A percentile compares a stretch with the other conserved stretches of the same genome.
Conservation (phyloP, 2,888 invertebrate species). For the Clunio marinus region DNA sequence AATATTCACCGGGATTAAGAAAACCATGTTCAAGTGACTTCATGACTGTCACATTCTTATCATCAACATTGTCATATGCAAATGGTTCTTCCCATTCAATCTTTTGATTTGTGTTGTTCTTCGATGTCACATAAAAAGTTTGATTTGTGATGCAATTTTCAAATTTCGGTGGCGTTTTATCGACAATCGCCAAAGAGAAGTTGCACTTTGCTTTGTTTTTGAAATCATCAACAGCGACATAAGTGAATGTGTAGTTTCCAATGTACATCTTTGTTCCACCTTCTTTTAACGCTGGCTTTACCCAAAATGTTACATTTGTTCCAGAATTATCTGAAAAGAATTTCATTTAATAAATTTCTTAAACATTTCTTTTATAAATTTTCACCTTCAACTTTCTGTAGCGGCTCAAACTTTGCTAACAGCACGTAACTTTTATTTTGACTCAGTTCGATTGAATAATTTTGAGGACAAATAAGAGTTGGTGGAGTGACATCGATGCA, state of each 20-base stretch:
- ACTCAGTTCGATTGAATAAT: constrained; percentile 44
- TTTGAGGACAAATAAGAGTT: constrained; percentile 55
- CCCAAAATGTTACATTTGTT: constrained; percentile 55
- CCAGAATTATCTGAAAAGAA: constrained; percentile 56
- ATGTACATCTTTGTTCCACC: constrained; percentile 55
- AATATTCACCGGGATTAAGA: constrained; percentile 56
- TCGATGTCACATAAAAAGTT: constrained; percentile 56
- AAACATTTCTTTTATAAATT: constrained; percentile 11
- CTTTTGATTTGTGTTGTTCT: constrained; percentile 51
- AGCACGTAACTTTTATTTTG: constrained; percentile 21
- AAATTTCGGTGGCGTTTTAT: constrained; percentile 56
- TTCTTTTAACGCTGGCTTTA: constrained; percentile 56
- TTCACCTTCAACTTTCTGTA: constrained; percentile 46
- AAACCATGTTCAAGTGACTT: constrained; percentile 52
- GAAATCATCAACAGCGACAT: constrained; percentile 59
- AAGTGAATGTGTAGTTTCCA: constrained; percentile 58
- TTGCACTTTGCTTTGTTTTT: constrained; percentile 60
- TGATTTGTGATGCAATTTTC: constrained; percentile 60
- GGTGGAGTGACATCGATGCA: constrained; percentile 60
- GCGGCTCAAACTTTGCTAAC: constrained; percentile 41
- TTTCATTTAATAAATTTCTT: constrained; percentile 15
- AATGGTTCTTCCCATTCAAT: constrained; percentile 53
- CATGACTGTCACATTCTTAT: constrained; percentile 44
- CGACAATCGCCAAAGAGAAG: constrained; percentile 57
- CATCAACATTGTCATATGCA: constrained; percentile 50